These are phyloP conservation scores for Holcopasites calliopsidis DNA, from an alignment of 1,140 invertebrate species.

Conservation along the genomic window DNA sequence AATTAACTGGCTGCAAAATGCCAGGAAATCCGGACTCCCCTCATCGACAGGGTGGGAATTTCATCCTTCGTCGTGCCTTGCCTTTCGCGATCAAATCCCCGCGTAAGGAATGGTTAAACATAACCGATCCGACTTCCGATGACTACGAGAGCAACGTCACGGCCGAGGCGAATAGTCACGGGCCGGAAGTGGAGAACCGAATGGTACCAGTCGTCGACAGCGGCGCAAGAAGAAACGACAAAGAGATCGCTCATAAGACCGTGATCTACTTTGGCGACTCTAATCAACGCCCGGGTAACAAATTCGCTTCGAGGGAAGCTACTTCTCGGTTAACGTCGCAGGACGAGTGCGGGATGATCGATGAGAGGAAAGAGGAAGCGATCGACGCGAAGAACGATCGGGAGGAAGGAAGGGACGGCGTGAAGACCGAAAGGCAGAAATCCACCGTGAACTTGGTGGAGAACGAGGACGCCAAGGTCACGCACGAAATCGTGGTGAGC, in stretches of 20 bases:
- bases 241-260: slow-evolving; percentile 82
- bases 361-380: neutral
- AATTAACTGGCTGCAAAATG: slow-evolving; percentile 78
- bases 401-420: neutral
- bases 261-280: slow-evolving; percentile 87
- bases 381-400: neutral
- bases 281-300: slow-evolving; percentile 77
- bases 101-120: slow-evolving; percentile 80
- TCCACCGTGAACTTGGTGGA: slow-evolving; percentile 27
- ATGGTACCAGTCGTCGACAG: slow-evolving; percentile 45
- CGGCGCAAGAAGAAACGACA: slow-evolving; percentile 70
- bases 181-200: neutral
- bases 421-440: slow-evolving; percentile 10
- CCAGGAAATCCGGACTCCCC: neutral
- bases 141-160: slow-evolving; percentile 76
- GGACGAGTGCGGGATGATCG: neutral
- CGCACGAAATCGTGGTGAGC: slow-evolving; percentile 79
- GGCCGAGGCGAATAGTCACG: slow-evolving; percentile 63
- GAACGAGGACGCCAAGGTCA: slow-evolving; percentile 58
- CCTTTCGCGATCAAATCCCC: slow-evolving; percentile 76
- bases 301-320: neutral
- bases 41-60: slow-evolving; percentile 77
- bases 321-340: neutral
- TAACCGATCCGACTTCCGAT: slow-evolving; percentile 75
- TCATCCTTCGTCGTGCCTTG: slow-evolving; percentile 82